phyloP scores from a whole-genome alignment of 2,888 invertebrate genomes.

The Zeuzera pyrina region DNA sequence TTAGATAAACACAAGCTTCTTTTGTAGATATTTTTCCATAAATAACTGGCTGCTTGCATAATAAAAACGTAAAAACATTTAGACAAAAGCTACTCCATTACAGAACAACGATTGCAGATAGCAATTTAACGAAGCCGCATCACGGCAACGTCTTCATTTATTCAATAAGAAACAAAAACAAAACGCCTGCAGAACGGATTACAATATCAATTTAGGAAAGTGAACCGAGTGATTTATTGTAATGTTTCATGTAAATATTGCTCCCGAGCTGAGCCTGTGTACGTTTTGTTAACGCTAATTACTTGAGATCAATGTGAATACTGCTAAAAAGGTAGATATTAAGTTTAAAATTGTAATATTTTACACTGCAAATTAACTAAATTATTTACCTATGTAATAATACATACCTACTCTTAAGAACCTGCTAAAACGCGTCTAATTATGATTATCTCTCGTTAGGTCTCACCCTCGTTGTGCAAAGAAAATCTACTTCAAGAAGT shows the following conservation, averaged over 20 bases:
- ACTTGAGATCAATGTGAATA: too few relatives aligned
- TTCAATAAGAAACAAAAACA: slow-evolving; percentile 59
- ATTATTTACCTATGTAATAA: too few relatives aligned
- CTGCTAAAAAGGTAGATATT: too few relatives aligned
- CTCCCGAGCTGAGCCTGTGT: slow-evolving; percentile 22
- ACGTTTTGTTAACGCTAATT: slow-evolving; percentile 36
- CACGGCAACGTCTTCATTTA: slow-evolving; percentile 67
- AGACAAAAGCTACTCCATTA: slow-evolving; percentile 24
- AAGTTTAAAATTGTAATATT: too few relatives aligned
- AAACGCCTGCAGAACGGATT: slow-evolving; percentile 42
- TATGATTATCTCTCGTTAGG: too few relatives aligned
- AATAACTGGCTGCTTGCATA: not conserved
- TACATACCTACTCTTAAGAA: too few relatives aligned
- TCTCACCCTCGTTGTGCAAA: too few relatives aligned
- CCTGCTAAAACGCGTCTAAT: too few relatives aligned
- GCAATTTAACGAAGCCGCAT: slow-evolving; percentile 71
- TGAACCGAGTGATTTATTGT: slow-evolving; percentile 67
- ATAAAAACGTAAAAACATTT: slow-evolving; percentile 3
- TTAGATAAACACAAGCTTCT: too few relatives aligned
- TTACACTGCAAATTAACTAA: too few relatives aligned
- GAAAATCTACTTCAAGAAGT: too few relatives aligned
- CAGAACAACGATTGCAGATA: slow-evolving; percentile 37
- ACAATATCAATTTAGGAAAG: slow-evolving; percentile 74
- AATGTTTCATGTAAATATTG: slow-evolving; percentile 55
- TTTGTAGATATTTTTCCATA: too few relatives aligned